A percentile compares a stretch with the other conserved stretches of the same genome.
phyloP scores from a whole-genome alignment of 2,797 vertebrate genomes.

The Schizopygopsis malacanthus region DNA sequence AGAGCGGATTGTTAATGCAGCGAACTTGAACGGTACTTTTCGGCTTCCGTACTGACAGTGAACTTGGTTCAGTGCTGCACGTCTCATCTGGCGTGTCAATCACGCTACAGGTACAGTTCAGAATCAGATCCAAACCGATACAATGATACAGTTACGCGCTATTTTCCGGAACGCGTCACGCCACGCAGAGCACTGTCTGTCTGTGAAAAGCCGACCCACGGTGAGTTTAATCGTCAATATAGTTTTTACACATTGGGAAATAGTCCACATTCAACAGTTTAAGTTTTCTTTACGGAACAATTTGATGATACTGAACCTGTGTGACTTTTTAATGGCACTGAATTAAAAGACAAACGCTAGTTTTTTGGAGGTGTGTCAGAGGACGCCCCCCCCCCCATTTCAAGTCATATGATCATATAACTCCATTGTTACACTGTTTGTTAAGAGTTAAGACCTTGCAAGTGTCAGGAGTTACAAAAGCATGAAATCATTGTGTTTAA shows the following conservation, averaged over 20 bases:
- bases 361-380: constrained; percentile 19
- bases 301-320: not conserved
- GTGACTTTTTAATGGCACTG: not conserved
- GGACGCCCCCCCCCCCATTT: constrained; percentile 9
- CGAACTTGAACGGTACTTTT: not conserved
- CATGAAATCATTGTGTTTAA: not conserved
- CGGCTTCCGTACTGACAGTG: constrained; percentile 48
- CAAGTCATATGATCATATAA: not conserved
- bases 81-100: not conserved
- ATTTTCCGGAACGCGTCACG: constrained; percentile 9
- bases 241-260: not conserved
- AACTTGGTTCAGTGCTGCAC: not conserved
- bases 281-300: not conserved
- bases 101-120: not conserved
- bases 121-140: not conserved
- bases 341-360: not conserved
- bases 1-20: not conserved
- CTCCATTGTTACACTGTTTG: not conserved
- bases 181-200: not conserved
- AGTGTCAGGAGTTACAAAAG: constrained; percentile 20
- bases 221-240: constrained; percentile 37
- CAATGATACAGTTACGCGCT: constrained; percentile 41
- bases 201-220: constrained; percentile 17
- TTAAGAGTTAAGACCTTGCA: not conserved
- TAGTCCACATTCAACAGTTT: not conserved